Evolutionary conservation across 2,797 vertebrate species (phyloP).

Genomic region (Nannoperca obscura): DNA sequence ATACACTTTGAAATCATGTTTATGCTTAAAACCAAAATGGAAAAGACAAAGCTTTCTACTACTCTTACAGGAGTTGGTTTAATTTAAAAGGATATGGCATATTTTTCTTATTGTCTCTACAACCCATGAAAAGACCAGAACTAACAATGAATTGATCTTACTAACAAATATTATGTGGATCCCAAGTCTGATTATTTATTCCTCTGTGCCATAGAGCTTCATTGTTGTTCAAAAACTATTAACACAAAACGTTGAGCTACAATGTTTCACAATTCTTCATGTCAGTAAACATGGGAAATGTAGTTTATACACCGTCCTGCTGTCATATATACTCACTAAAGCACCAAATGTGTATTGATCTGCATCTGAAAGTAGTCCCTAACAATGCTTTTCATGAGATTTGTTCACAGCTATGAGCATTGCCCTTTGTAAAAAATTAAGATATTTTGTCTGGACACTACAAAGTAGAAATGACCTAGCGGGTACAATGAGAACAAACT

Average conservation of each 20-base stretch:
- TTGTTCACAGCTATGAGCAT: neutral
- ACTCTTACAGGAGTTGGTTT: neutral
- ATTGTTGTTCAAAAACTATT: too few species aligned
- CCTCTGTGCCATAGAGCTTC: too few species aligned
- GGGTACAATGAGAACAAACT: neutral
- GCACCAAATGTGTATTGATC: neutral
- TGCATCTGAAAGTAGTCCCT: too few species aligned
- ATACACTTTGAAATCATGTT: constrained; percentile 6
- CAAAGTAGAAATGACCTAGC: neutral
- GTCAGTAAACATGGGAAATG: neutral
- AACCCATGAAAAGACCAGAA: constrained; percentile 16
- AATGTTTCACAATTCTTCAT: neutral
- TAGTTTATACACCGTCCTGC: neutral
- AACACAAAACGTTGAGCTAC: neutral
- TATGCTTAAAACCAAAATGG: constrained; percentile 21
- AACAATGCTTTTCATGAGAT: neutral
- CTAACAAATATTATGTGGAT: too few species aligned
- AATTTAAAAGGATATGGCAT: neutral
- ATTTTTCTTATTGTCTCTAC: neutral
- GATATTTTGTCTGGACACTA: neutral
- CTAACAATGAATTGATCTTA: neutral
- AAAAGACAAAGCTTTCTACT: neutral
- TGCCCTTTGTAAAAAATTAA: neutral
- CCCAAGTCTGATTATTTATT: too few species aligned
- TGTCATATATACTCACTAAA: neutral